Evolutionary conservation across 2,113 vertebrate species (phyloP).

Genomic region (Ammodytes marinus): DNA sequence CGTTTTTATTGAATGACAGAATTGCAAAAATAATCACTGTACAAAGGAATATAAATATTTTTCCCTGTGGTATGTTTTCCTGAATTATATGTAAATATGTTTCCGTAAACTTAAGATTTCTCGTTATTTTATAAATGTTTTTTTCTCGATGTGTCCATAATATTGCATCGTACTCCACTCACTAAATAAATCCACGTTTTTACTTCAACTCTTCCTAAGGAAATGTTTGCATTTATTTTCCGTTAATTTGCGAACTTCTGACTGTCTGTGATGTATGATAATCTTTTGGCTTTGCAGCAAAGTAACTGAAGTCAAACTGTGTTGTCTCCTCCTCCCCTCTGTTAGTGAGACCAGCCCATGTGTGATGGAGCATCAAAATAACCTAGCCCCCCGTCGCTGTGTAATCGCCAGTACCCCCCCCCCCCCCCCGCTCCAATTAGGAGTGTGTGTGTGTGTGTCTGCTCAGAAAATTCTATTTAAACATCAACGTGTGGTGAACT

Average conservation of each 20-base stretch:
- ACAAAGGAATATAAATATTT: no score
- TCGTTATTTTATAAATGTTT: no score
- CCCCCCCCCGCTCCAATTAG: conserved; percentile 70
- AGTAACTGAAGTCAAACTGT: conserved; percentile 32
- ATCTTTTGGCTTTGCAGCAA: conserved; percentile 45
- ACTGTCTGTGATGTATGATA: conserved; percentile 38
- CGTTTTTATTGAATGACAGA: no score
- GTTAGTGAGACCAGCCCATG: conserved; percentile 48
- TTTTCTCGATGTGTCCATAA: no score
- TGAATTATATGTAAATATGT: no score
- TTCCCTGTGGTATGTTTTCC: no score
- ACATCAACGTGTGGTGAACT: conserved; percentile 26
- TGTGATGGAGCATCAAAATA: conserved; percentile 70
- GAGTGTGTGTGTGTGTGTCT: conserved; percentile 43
- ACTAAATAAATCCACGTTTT: conserved; percentile 17
- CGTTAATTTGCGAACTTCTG: conserved; percentile 55
- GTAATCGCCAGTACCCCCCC: conserved; percentile 59
- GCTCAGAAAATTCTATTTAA: conserved; percentile 45
- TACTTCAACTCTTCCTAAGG: conserved; percentile 29
- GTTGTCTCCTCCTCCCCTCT: conserved; percentile 9
- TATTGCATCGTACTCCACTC: no score
- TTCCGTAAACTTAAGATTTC: no score
- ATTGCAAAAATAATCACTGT: no score
- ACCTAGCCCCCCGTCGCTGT: conserved; percentile 41
- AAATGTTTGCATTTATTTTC: conserved; percentile 63